Percentiles rank a stretch among this genome's conserved stretches.
phyloP scores from a whole-genome alignment of 2,888 invertebrate species.

The Cheilosia vernalis region DNA sequence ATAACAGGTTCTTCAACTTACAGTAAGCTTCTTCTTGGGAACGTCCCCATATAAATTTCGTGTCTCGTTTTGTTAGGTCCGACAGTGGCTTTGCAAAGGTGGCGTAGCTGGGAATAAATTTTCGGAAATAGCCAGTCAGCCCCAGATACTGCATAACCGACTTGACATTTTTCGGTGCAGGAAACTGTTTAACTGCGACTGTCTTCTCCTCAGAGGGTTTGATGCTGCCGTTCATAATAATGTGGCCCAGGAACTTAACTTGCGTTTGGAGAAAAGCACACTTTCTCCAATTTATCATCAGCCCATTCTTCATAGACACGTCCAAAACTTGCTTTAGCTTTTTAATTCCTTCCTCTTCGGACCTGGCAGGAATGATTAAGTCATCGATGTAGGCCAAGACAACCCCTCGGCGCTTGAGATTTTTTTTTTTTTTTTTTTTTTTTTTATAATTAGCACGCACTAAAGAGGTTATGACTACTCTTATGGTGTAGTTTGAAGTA shows the following conservation, averaged over 20 bases:
- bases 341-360: constrained; percentile 12
- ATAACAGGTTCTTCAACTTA: constrained; percentile 51
- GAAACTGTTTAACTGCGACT: constrained; percentile 53
- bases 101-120: constrained; percentile 63
- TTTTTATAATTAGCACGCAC: too few relatives aligned
- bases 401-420: constrained; percentile 5
- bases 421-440: too few relatives aligned
- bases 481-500: too few relatives aligned
- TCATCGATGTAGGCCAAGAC: too few relatives aligned
- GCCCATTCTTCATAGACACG: constrained; percentile 24
- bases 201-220: constrained; percentile 19
- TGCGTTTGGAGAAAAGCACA: constrained; percentile 70
- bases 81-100: constrained; percentile 75
- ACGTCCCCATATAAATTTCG: constrained; percentile 38
- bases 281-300: constrained; percentile 45
- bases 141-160: constrained; percentile 29
- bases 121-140: constrained; percentile 51
- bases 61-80: constrained; percentile 30
- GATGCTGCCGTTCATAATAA: constrained; percentile 15
- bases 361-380: not conserved
- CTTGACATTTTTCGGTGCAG: constrained; percentile 18
- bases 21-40: constrained; percentile 33
- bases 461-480: too few relatives aligned
- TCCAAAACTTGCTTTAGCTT: constrained; percentile 14
- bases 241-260: constrained; percentile 75